phyloP scores from a whole-genome alignment of 2,888 invertebrate genomes.

The Lasioglossum vierecki region DNA sequence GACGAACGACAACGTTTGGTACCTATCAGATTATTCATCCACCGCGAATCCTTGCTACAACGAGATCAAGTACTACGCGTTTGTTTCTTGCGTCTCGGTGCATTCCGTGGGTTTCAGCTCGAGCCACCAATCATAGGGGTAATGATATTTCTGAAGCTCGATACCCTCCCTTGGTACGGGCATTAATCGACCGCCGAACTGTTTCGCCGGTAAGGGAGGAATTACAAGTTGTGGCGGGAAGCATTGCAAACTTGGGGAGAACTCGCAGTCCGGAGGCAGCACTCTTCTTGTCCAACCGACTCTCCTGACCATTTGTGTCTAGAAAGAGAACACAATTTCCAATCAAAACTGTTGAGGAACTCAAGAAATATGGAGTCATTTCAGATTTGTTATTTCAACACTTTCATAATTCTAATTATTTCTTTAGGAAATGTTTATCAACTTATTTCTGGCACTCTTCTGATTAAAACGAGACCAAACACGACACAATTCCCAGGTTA shows the following conservation, averaged over 20 bases:
- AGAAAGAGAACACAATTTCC: slow-evolving; percentile 26
- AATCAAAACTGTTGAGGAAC: not conserved
- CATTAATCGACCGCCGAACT: slow-evolving; percentile 84
- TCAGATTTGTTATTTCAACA: not conserved
- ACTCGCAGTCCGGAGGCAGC: slow-evolving; percentile 85
- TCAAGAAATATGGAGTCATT: not conserved
- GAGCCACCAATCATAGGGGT: slow-evolving; percentile 86
- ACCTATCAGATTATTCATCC: slow-evolving; percentile 7
- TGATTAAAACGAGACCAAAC: no score
- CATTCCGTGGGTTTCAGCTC: slow-evolving; percentile 84
- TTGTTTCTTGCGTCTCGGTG: slow-evolving; percentile 71
- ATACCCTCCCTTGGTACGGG: slow-evolving; percentile 86
- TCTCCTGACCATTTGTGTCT: slow-evolving; percentile 84
- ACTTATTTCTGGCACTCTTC: no score
- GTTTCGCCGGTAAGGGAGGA: slow-evolving; percentile 84
- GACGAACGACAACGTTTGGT: not conserved
- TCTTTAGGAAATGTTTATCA: no score
- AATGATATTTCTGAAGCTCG: slow-evolving; percentile 87
- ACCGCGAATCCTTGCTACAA: not conserved
- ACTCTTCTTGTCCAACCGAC: slow-evolving; percentile 86
- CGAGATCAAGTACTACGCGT: slow-evolving; percentile 65
- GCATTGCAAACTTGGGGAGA: slow-evolving; percentile 84
- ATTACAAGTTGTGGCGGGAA: slow-evolving; percentile 85
- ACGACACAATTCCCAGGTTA: no score
- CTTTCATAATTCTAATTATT: not conserved